Conservation (phyloP, 2,888 invertebrate genomes). For the Adelognathus sp. region DNA sequence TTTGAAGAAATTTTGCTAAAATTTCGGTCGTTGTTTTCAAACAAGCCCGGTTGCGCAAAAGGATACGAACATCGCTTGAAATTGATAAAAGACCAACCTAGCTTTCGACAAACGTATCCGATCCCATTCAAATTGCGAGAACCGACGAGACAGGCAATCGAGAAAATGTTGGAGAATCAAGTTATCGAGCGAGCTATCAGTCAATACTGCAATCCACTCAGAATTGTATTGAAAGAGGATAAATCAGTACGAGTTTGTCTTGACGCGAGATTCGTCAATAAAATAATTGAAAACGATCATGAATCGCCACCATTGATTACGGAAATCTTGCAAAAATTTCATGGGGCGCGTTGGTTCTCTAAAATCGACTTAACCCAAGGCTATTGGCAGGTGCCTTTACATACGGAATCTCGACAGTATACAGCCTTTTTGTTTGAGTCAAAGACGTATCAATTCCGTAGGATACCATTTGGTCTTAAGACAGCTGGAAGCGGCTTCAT, state of each 20-base stretch:
- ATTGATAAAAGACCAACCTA: neutral
- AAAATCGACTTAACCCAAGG: slow-evolving; percentile 1
- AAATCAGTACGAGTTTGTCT: neutral
- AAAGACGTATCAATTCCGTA: slow-evolving; percentile 65
- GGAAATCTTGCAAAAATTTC: slow-evolving; percentile 6
- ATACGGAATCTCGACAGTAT: slow-evolving; percentile 49
- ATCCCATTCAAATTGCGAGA: neutral
- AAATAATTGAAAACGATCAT: slow-evolving; percentile 23
- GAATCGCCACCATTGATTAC: slow-evolving; percentile 19
- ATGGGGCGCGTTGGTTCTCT: neutral
- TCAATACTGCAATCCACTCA: slow-evolving; percentile 16
- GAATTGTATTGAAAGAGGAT: slow-evolving; percentile 10
- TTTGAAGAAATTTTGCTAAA: slow-evolving; percentile 13
- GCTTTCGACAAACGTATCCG: neutral
- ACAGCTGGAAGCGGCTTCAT: slow-evolving; percentile 66
- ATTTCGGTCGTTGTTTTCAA: slow-evolving; percentile 56
- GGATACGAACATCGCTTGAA: slow-evolving; percentile 1
- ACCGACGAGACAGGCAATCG: slow-evolving; percentile 12
- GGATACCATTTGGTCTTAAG: slow-evolving; percentile 71
- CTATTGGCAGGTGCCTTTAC: slow-evolving; percentile 34
- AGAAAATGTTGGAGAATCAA: slow-evolving; percentile 18
- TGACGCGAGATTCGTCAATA: slow-evolving; percentile 12
- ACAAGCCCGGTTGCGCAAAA: slow-evolving; percentile 44
- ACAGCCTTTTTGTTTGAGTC: slow-evolving; percentile 62
- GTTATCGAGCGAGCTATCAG: slow-evolving; percentile 29